phyloP scores from a whole-genome alignment of 2,113 vertebrate species.

The Epinephelus cyanopodus region DNA sequence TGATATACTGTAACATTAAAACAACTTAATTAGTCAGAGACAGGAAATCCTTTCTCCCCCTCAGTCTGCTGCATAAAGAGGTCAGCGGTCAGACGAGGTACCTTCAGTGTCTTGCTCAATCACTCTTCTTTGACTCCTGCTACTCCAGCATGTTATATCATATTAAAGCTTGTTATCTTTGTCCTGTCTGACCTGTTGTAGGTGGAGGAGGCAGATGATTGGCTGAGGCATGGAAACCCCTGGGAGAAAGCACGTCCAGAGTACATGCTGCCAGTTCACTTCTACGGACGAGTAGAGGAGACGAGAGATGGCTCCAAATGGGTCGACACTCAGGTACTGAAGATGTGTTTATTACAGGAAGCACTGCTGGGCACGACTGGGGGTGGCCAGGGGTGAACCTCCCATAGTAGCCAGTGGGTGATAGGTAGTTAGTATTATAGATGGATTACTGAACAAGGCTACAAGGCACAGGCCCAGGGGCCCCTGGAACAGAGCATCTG shows the following conservation, averaged over 20 bases:
- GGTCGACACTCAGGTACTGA: constrained; percentile 92
- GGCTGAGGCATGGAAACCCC: constrained; percentile 95
- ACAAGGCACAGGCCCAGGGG: background rate
- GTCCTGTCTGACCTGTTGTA: constrained; percentile 53
- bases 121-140: background rate
- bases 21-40: background rate
- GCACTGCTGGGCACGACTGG: no score
- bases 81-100: background rate
- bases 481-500: background rate
- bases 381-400: no score
- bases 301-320: constrained; percentile 85
- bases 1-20: background rate
- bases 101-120: background rate
- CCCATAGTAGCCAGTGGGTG: no score
- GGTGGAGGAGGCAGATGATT: constrained; percentile 97
- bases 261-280: constrained; percentile 97
- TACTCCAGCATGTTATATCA: background rate
- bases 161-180: background rate
- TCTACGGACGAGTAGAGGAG: constrained; percentile 91
- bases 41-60: background rate
- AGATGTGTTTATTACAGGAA: background rate
- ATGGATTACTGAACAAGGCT: background rate
- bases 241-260: constrained; percentile 98
- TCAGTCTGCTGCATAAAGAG: background rate
- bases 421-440: background rate